A percentile compares a stretch with the other conserved stretches of the same genome.
phyloP scores from a whole-genome alignment of 2,888 invertebrate species.

The Arrhopalites spinosus region DNA sequence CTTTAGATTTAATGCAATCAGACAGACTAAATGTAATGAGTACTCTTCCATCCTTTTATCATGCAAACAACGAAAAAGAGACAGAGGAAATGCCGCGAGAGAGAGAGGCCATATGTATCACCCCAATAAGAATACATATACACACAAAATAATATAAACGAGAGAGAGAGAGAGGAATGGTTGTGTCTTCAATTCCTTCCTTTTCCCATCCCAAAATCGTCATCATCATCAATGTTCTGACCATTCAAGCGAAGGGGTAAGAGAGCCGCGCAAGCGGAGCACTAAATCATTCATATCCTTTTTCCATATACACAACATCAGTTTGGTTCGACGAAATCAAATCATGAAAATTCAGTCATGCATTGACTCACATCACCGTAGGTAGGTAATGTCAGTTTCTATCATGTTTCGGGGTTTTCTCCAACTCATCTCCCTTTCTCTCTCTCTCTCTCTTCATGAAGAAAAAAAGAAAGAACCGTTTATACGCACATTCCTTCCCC shows the following conservation, averaged over 20 bases:
- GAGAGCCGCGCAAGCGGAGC: not conserved
- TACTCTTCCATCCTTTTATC: constrained; percentile 6
- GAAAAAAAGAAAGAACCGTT: no score
- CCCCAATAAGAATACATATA: no score
- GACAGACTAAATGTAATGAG: constrained; percentile 18
- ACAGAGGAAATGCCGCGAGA: not conserved
- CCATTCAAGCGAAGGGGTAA: constrained; percentile 13
- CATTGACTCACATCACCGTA: constrained; percentile 4
- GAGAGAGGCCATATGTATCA: not conserved
- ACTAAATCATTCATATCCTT: constrained; percentile 20
- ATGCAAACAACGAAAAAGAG: no score
- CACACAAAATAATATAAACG: no score
- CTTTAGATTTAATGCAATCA: constrained; percentile 17
- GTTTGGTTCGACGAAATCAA: constrained; percentile 20
- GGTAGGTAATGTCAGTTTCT: constrained; percentile 4
- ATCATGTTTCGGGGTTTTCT: not conserved
- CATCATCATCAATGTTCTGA: constrained; percentile 29
- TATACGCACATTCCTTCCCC: no score
- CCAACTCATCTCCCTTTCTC: not conserved
- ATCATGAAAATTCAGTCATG: constrained; percentile 24
- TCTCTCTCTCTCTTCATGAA: not conserved
- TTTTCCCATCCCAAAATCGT: constrained; percentile 10
- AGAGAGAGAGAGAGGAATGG: not conserved
- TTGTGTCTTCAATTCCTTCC: not conserved
- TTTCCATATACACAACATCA: not conserved